Percentiles rank a stretch among this genome's conserved stretches.
Evolutionary conservation across 2,113 vertebrate genomes (phyloP).

Genomic region (Puffinus mauretanicus): DNA sequence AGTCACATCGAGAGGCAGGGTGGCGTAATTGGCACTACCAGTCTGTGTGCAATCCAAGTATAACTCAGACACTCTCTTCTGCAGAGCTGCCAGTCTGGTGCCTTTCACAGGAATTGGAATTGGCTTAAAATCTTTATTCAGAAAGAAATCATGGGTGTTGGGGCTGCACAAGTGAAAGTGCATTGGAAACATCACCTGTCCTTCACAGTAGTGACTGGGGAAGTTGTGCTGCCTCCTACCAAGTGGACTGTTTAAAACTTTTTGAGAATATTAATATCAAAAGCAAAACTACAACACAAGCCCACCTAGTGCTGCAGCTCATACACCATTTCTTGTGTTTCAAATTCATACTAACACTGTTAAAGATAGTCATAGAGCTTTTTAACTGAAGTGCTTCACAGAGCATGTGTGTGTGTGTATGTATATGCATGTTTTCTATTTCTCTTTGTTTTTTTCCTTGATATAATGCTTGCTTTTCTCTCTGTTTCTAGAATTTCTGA

Average conservation of each 20-base stretch:
- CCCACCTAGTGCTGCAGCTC: background rate
- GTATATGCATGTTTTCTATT: background rate
- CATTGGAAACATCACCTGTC: background rate
- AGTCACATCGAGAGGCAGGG: background rate
- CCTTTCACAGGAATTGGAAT: background rate
- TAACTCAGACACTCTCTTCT: background rate
- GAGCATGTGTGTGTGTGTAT: background rate
- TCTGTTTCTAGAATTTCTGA: background rate
- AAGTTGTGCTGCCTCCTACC: background rate
- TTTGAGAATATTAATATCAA: background rate
- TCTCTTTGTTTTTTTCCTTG: background rate
- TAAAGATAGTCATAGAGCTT: background rate
- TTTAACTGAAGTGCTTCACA: background rate
- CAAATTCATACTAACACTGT: background rate
- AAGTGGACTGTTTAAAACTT: background rate
- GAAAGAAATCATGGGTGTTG: background rate
- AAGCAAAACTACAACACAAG: background rate
- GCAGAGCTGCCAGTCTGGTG: background rate
- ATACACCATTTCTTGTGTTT: background rate
- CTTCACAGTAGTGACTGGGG: background rate
- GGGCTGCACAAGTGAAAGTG: background rate
- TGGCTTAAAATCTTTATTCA: background rate
- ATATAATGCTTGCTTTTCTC: background rate
- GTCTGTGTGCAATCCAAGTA: background rate
- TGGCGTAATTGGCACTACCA: too few relatives aligned